These are phyloP conservation scores for Natator depressus DNA, from an alignment of 2,113 vertebrate species.

Conservation along the genomic window DNA sequence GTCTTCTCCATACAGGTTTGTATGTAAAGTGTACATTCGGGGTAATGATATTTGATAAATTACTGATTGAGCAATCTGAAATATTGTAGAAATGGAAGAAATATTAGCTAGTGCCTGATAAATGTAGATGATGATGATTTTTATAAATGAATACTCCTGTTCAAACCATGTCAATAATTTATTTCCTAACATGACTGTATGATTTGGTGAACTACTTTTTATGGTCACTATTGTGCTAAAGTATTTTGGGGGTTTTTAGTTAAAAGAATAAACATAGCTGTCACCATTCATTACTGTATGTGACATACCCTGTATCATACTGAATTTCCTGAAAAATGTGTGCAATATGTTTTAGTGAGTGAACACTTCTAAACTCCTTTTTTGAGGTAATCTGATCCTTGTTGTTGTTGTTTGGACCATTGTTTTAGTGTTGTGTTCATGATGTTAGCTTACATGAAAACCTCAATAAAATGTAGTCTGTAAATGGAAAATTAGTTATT, in stretches of 20 bases:
- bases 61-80: no score
- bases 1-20: no score
- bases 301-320: neutral
- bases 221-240: neutral
- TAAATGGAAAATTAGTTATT: neutral
- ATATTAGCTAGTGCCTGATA: neutral
- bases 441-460: neutral
- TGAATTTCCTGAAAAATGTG: neutral
- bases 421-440: neutral
- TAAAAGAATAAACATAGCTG: neutral
- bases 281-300: neutral
- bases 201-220: neutral
- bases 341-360: neutral
- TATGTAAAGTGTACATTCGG: no score
- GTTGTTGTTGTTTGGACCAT: neutral
- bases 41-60: no score
- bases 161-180: neutral
- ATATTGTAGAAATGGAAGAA: neutral
- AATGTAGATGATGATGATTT: neutral
- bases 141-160: neutral
- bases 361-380: neutral
- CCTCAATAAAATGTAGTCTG: neutral
- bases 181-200: neutral
- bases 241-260: neutral
- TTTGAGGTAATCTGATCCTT: neutral